phyloP scores from a whole-genome alignment of 2,797 vertebrate genomes.

The Falco cherrug region DNA sequence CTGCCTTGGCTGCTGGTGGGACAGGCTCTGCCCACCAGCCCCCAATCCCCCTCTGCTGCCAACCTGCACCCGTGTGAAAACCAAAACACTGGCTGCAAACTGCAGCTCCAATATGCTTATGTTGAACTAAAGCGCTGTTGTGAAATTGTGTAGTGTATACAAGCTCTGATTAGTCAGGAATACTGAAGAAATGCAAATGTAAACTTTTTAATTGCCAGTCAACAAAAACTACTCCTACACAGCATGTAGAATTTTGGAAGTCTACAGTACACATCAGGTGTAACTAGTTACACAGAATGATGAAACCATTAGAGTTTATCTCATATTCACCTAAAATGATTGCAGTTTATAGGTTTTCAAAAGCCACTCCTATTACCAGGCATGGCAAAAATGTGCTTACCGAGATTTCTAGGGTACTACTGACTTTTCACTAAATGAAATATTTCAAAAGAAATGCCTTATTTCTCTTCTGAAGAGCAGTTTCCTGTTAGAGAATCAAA shows the following conservation, averaged over 20 bases:
- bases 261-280: neutral
- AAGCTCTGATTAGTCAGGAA: neutral
- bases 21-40: too few species aligned
- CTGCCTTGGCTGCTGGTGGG: neutral
- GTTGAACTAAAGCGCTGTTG: neutral
- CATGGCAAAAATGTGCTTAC: neutral
- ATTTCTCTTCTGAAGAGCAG: neutral
- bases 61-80: fast-evolving
- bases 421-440: neutral
- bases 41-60: neutral
- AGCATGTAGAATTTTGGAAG: neutral
- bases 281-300: neutral
- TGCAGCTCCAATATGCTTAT: fast-evolving
- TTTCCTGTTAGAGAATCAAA: neutral
- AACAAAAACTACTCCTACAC: neutral
- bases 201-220: neutral
- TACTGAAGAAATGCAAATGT: fast-evolving
- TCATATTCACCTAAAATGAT: neutral
- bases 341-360: neutral
- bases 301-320: neutral
- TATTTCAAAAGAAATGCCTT: neutral
- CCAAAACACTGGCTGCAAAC: fast-evolving
- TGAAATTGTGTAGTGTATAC: too few species aligned
- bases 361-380: neutral
- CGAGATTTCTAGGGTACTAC: neutral